A percentile compares a stretch with the other conserved stretches of the same genome.
phyloP scores from a whole-genome alignment of 2,113 vertebrate species.

The Cavia porcellus region DNA sequence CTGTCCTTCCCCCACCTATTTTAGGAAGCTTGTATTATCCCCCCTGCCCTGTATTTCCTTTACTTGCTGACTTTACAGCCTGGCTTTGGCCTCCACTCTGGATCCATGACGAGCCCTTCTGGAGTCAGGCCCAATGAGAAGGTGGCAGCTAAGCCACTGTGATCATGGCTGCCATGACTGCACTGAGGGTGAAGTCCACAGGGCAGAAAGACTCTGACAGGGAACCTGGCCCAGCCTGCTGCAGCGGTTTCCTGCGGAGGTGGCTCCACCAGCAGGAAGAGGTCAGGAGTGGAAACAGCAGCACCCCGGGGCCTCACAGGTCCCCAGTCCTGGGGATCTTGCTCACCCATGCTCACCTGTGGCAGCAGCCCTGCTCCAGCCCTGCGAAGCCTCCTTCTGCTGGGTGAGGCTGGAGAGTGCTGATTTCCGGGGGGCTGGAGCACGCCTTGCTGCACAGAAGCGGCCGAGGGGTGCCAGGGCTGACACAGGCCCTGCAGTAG shows the following conservation, averaged over 20 bases:
- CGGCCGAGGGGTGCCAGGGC: neutral
- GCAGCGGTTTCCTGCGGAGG: neutral
- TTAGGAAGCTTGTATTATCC: neutral
- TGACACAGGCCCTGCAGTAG: neutral
- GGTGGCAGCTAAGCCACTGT: no score
- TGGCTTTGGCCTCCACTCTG: no score
- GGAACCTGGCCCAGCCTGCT: neutral
- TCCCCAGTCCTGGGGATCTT: no score
- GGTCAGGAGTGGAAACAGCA: neutral
- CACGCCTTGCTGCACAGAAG: neutral
- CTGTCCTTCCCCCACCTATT: neutral
- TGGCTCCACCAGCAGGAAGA: neutral
- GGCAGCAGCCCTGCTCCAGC: neutral
- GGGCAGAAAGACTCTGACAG: neutral
- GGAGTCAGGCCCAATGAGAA: neutral
- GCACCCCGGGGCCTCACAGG: no score
- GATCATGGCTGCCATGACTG: no score
- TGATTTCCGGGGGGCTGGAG: neutral
- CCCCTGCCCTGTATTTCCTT: neutral
- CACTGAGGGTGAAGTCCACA: no score
- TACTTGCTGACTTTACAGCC: neutral
- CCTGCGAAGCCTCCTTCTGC: neutral
- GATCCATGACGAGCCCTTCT: neutral
- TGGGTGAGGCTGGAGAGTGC: neutral
- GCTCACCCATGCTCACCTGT: no score